Evolutionary conservation across 2,113 vertebrate genomes (phyloP), one percentile per base, ranked within the genome.

Genomic region (Martes martes): DNA sequence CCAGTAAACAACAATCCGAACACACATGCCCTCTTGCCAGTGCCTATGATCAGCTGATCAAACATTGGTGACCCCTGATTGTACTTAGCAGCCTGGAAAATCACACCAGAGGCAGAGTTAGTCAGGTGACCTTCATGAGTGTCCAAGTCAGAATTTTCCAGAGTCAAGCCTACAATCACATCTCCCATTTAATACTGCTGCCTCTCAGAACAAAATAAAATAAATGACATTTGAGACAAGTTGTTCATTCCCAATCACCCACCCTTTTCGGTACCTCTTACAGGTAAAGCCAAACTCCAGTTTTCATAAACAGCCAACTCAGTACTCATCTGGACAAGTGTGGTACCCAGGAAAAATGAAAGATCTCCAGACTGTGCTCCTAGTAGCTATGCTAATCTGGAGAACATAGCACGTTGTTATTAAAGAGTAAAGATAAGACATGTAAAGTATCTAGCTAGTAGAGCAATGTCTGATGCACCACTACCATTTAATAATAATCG

Each of bases 211-310:
- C 71, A 92, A 76, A 71, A 92, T 45, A 61, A 89, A 92, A 90
- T 83, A 92, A 82, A 94, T 42, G 33, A 16, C n/a, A 31, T 73
- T 71, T 85, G 36, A 93, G 45, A 71, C 3, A 74, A 45, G 23
- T 28, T 69, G 6, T 57, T 82, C 26, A 47, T 79, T 69, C 7
- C 6, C 15, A 73, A 83, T 71, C 31, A 65, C 3, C 26, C 81
- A 65, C n/a, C 50, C 21, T 50, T 89, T n/a, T 57, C 14, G 65
- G 9, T 13, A 16, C 19, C 61, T 80, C 55, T 36, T 69, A 84
- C 2, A 42, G 36, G 50, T 21, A 89, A 84, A 69, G 6, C 2
- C 47, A 52, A 55, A 88, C 1, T 82, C 36, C 4, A 36, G 2
- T 65, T 87, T 88, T 84, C 39, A 63, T 19, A 31, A 84, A 36